Evolutionary conservation across 2,888 invertebrate genomes (phyloP).

Genomic region (Nudaria mundana): DNA sequence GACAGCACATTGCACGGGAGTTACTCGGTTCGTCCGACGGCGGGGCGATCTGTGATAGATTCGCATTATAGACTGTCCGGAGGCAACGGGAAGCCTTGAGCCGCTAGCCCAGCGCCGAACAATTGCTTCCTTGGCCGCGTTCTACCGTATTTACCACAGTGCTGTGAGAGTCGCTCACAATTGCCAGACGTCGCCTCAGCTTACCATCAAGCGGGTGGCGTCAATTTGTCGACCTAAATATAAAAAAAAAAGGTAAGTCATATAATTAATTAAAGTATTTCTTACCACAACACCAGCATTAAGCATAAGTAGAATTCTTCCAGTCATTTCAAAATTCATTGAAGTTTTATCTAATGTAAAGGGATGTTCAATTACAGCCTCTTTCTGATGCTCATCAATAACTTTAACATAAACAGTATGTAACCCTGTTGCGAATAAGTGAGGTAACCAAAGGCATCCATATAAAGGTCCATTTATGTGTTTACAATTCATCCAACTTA

Average conservation of each 20-base stretch:
- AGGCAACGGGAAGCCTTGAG: too few relatives aligned
- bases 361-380: slow-evolving; percentile 82
- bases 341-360: slow-evolving; percentile 89
- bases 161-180: too few relatives aligned
- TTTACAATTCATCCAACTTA: slow-evolving; percentile 83
- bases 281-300: slow-evolving; percentile 87
- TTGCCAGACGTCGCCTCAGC: too few relatives aligned
- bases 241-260: neutral
- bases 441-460: slow-evolving; percentile 87
- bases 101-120: too few relatives aligned
- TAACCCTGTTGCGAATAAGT: slow-evolving; percentile 82
- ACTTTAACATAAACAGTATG: slow-evolving; percentile 84
- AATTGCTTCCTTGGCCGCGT: too few relatives aligned
- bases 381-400: slow-evolving; percentile 80
- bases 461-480: slow-evolving; percentile 86
- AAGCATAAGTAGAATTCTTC: slow-evolving; percentile 89
- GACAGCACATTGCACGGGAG: too few relatives aligned
- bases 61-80: too few relatives aligned
- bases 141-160: too few relatives aligned
- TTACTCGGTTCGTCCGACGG: too few relatives aligned
- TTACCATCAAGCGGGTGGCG: too few relatives aligned
- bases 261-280: slow-evolving; percentile 19
- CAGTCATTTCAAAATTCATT: slow-evolving; percentile 83
- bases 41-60: too few relatives aligned
- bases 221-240: neutral